These are phyloP conservation scores for Spinus pinus DNA, from an alignment of 2,797 vertebrate species.

Conservation along the genomic window DNA sequence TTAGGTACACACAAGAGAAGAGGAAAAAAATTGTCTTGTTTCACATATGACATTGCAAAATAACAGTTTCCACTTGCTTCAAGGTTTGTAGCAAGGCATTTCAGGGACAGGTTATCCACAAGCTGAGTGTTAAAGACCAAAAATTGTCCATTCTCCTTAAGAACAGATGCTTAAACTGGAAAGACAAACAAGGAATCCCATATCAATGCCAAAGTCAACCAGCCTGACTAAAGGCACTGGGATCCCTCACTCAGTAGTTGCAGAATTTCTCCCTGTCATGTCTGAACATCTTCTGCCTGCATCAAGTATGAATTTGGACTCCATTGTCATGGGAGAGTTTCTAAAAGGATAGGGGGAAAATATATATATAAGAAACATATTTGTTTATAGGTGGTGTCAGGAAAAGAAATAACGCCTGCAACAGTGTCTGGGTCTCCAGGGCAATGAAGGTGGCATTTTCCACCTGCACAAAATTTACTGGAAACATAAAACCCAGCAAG, in stretches of 20 bases:
- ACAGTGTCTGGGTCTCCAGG: neutral
- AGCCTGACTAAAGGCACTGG: neutral
- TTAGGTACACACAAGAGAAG: neutral
- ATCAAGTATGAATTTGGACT: neutral
- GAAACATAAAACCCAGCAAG: conserved; percentile 37
- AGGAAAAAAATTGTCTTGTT: neutral
- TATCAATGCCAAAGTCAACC: neutral
- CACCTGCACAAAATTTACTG: conserved; percentile 33
- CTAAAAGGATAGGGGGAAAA: neutral
- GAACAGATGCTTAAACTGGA: neutral
- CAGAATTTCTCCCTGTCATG: neutral
- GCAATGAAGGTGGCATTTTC: conserved; percentile 1
- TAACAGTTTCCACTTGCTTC: neutral
- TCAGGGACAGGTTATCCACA: neutral
- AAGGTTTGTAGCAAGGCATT: neutral
- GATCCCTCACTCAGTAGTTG: neutral
- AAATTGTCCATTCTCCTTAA: neutral
- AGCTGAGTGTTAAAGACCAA: neutral
- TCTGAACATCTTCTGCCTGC: neutral
- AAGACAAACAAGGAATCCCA: neutral
- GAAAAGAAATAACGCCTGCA: conserved; percentile 30
- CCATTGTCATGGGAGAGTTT: neutral
- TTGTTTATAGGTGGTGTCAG: conserved; percentile 37
- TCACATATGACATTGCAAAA: neutral
- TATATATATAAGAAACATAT: neutral